phyloP scores from a whole-genome alignment of 35 echinoderm and acorn worm genomes.

The Ophioderma brevispina region DNA sequence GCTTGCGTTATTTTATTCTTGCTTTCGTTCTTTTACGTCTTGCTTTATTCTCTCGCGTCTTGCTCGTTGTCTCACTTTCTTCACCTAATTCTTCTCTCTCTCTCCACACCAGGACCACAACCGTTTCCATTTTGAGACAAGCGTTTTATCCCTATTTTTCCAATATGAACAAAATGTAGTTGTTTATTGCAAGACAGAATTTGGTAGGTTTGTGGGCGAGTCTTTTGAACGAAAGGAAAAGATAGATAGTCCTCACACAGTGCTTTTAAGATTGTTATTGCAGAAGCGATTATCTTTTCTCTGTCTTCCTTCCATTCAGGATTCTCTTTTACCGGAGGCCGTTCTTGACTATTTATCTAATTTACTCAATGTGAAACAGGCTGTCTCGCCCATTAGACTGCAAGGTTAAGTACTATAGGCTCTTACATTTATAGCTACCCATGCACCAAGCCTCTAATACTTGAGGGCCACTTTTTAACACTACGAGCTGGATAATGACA shows the following conservation, averaged over 20 bases:
- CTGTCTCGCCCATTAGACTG: conserved; percentile 37
- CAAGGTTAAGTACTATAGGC: conserved; percentile 19
- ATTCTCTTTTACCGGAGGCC: conserved; percentile 43
- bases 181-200: neutral
- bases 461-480: too few species aligned
- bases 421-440: too few species aligned
- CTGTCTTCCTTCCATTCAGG: neutral
- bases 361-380: conserved; percentile 47
- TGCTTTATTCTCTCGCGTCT: too few species aligned
- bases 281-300: neutral
- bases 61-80: too few species aligned
- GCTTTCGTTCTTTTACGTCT: too few species aligned
- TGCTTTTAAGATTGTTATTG: neutral
- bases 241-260: neutral
- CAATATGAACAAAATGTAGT: neutral
- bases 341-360: conserved; percentile 28
- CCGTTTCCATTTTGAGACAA: too few species aligned
- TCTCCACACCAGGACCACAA: too few species aligned
- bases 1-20: too few species aligned
- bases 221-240: neutral
- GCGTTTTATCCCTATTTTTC: neutral
- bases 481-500: too few species aligned
- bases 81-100: too few species aligned
- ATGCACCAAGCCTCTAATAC: too few species aligned
- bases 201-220: neutral